Conservation (phyloP, 2,888 invertebrate genomes). For the Proisotoma minuta region DNA sequence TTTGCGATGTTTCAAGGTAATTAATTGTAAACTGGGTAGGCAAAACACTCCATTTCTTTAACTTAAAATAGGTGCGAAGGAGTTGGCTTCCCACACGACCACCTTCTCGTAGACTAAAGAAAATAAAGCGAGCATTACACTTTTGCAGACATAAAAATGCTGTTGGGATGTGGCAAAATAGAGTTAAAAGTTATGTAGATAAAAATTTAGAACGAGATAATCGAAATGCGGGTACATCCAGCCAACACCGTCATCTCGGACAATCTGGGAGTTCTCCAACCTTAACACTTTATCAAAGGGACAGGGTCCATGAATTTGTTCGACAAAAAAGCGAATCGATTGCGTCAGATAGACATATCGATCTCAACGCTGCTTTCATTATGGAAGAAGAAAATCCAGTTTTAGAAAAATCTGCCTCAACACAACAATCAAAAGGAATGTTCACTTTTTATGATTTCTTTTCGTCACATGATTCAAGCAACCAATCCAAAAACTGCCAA, state of each 20-base stretch:
- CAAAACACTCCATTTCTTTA: too few species aligned
- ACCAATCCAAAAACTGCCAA: conserved; percentile 4
- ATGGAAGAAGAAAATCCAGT: conserved; percentile 11
- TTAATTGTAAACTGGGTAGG: not conserved
- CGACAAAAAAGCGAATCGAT: not conserved
- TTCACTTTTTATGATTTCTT: conserved; percentile 12
- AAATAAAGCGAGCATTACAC: conserved; percentile 12
- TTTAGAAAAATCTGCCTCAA: not conserved
- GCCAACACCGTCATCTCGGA: not conserved
- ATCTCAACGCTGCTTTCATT: conserved; percentile 16
- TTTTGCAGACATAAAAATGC: not conserved
- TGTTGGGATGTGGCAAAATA: not conserved
- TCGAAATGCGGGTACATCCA: not conserved
- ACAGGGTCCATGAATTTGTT: not conserved
- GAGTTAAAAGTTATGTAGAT: too few species aligned
- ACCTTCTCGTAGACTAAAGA: conserved; percentile 25
- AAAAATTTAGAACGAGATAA: too few species aligned
- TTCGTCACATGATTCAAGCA: conserved; percentile 5
- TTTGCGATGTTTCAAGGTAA: conserved; percentile 41
- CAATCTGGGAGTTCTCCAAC: not conserved
- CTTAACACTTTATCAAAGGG: not conserved
- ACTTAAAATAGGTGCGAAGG: conserved; percentile 39
- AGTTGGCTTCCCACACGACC: conserved; percentile 43
- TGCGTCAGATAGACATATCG: not conserved
- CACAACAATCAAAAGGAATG: conserved; percentile 12